A percentile compares a stretch with the other conserved stretches of the same genome.
These are phyloP conservation scores for Danionella dracula DNA, from an alignment of 2,797 vertebrate species.

Conservation along the genomic window DNA sequence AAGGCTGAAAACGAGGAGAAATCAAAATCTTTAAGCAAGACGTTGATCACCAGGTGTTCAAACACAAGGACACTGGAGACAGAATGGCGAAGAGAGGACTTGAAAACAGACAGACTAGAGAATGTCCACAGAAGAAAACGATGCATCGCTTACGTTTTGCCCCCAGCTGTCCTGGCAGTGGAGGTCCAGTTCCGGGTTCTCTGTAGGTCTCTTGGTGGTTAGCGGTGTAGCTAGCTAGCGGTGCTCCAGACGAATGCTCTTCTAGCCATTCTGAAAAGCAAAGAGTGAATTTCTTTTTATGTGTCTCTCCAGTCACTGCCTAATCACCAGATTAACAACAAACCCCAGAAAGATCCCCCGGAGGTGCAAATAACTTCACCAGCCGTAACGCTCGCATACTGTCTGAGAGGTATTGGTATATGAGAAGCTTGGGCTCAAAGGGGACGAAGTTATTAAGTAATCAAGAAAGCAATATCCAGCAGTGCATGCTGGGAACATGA, in stretches of 20 bases:
- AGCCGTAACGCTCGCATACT: slow-evolving; percentile 3
- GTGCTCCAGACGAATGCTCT: slow-evolving; percentile 79
- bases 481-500: slow-evolving; percentile 51
- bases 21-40: background rate
- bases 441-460: slow-evolving; percentile 50
- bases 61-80: slow-evolving; percentile 7
- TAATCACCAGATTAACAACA: too few relatives aligned
- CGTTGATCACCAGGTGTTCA: background rate
- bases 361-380: background rate
- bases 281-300: slow-evolving; percentile 59
- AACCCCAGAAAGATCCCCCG: too few relatives aligned
- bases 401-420: slow-evolving; percentile 7
- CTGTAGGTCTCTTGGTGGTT: slow-evolving; percentile 88
- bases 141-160: slow-evolving; percentile 67
- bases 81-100: slow-evolving; percentile 8
- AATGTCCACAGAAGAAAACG: slow-evolving; percentile 26
- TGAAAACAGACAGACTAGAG: slow-evolving; percentile 19
- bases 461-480: slow-evolving; percentile 57
- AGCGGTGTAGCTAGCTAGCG: slow-evolving; percentile 80
- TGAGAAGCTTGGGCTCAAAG: slow-evolving; percentile 33
- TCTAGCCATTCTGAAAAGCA: slow-evolving; percentile 97
- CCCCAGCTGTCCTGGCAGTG: slow-evolving; percentile 62
- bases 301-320: slow-evolving; percentile 32
- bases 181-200: slow-evolving; percentile 71
- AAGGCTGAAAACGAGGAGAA: background rate